Base-by-base conservation (phyloP, 2,888 invertebrate species). In the Pristionchus fissidentatus region DNA sequence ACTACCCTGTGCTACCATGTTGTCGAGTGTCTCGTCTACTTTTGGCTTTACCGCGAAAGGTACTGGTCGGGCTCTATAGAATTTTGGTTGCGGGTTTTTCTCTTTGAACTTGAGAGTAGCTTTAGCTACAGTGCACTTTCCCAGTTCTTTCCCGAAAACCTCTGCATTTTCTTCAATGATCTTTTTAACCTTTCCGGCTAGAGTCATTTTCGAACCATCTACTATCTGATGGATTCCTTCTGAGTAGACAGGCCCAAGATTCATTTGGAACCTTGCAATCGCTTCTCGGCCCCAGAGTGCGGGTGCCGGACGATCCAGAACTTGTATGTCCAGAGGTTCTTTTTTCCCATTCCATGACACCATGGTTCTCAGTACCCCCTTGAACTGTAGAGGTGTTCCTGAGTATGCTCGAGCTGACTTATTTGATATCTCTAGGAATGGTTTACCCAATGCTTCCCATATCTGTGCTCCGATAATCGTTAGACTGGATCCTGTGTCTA, bases 271-370 rank as follows among this genome's bases (percentile, higher is more conserved):
- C 32, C 38, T 70, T 32, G 35, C 41, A 55, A 84, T 84, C 22
- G 66, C 66, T n/a, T 84, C 84, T n/a, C 84, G 19, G 8, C 84
- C 84, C 52, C 75, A 75, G 29, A 84, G 43, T 1, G 70, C 32
- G 29, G 70, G 62, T n/a, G 75, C 75, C 8, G 41, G 41, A 75
- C 43, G 32, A 43, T 46, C 46, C 43, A 75, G 55, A 43, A 83
- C 66, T 10, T 49, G 75, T 29, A 84, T 60, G 4, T 35, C 35
- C 10, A 84, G 41, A 1, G 10, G 46, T 10, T 5, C 41, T 22
- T 8, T 62, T 26, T 13, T 29, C 15, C 43, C 29, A 35, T 35
- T n/a, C 66, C 75, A 79, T n/a, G 29, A 7, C 4, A 84, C 57
- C 32, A 22, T 7, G n/a, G 60, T 57, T 22, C 35, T 32, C 49